phyloP scores from a whole-genome alignment of 1,140 invertebrate species.

The Oryctes rhinoceros region DNA sequence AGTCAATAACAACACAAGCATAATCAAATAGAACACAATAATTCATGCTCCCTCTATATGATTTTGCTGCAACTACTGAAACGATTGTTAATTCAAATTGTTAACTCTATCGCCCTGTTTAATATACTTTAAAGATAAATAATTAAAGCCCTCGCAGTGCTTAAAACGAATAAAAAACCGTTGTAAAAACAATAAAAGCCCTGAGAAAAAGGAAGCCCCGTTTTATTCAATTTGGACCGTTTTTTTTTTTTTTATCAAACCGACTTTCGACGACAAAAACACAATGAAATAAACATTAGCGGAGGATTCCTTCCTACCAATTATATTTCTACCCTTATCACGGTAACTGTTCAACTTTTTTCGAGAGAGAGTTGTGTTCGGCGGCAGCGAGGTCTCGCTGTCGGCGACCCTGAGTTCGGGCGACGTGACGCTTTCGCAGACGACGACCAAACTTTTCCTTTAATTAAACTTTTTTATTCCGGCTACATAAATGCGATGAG shows the following conservation, averaged over 20 bases:
- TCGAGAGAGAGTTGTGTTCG: background rate
- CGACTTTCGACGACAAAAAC: constrained; percentile 22
- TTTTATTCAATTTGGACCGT: constrained; percentile 8
- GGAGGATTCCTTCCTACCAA: constrained; percentile 27
- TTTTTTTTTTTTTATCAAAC: background rate
- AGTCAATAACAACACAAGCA: no score
- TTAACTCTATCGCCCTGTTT: background rate
- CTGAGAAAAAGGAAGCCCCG: background rate
- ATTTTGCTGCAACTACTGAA: background rate
- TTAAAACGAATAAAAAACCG: background rate
- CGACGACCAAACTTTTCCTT: constrained; percentile 19
- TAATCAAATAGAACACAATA: no score
- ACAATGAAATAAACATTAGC: constrained; percentile 29
- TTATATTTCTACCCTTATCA: constrained; percentile 33
- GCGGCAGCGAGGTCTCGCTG: background rate
- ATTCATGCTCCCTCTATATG: no score
- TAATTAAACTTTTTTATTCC: constrained; percentile 33
- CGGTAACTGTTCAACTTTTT: constrained; percentile 33
- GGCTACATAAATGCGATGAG: constrained; percentile 19
- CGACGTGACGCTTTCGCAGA: constrained; percentile 9
- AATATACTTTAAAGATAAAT: constrained; percentile 2
- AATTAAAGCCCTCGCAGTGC: background rate
- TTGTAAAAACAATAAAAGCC: constrained; percentile 11
- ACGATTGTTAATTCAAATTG: background rate
- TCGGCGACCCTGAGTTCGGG: background rate